Percentiles rank a stretch among this genome's conserved stretches.
Evolutionary conservation across 2,113 vertebrate genomes (phyloP).

Genomic region (Polyodon spathula): DNA sequence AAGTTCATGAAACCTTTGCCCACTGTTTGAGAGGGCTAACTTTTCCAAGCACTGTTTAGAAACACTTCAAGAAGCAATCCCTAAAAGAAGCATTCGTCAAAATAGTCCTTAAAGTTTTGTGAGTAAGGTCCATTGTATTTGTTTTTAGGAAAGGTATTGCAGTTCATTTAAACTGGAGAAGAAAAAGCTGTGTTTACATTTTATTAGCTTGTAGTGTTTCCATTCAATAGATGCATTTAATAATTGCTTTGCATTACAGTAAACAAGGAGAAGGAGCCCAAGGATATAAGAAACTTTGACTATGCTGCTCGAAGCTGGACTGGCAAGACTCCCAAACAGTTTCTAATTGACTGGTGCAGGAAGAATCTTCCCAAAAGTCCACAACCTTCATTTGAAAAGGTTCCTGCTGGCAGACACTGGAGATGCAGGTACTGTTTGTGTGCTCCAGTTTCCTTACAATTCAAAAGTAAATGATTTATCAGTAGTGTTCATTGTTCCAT

Average conservation of each 20-base stretch:
- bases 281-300: constrained; percentile 88
- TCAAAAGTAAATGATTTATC: background rate
- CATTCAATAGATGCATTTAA: constrained; percentile 21
- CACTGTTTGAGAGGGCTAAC: too few relatives aligned
- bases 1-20: too few relatives aligned
- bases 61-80: too few relatives aligned
- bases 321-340: constrained; percentile 96
- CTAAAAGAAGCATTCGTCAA: too few relatives aligned
- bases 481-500: too few relatives aligned
- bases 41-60: too few relatives aligned
- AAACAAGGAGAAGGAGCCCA: constrained; percentile 77
- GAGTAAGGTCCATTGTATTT: too few relatives aligned
- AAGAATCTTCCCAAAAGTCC: constrained; percentile 92
- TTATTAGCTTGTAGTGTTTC: background rate
- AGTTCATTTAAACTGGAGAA: too few relatives aligned
- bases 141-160: too few relatives aligned
- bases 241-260: constrained; percentile 24
- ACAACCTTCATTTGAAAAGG: constrained; percentile 81
- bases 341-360: constrained; percentile 94
- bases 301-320: constrained; percentile 96
- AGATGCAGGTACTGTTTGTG: constrained; percentile 78
- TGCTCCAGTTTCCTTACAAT: background rate
- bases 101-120: too few relatives aligned
- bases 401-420: constrained; percentile 82
- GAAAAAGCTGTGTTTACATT: background rate